phyloP scores from a whole-genome alignment of 2,888 invertebrate species.

The Dasypogon diadema region DNA sequence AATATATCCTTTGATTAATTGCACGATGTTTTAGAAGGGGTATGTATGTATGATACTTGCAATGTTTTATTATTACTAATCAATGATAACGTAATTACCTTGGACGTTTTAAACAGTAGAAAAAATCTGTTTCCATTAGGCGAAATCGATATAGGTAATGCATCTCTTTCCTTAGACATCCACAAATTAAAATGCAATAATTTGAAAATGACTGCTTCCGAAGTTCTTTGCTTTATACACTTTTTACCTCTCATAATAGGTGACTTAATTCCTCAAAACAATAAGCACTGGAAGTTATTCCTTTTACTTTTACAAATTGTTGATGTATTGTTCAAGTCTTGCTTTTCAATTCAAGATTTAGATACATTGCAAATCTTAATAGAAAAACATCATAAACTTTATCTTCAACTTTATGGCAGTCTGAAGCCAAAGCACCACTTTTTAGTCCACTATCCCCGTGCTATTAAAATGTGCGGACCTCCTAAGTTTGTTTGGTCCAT shows the following conservation, averaged over 20 bases:
- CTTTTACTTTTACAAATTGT: not conserved
- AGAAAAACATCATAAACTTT: constrained; percentile 5
- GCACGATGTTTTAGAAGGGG: constrained; percentile 54
- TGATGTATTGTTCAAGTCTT: constrained; percentile 6
- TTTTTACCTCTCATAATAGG: constrained; percentile 30
- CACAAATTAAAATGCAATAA: constrained; percentile 51
- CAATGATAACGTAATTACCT: constrained; percentile 50
- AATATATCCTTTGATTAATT: constrained; percentile 21
- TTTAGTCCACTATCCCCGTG: not conserved
- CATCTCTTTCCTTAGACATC: constrained; percentile 19
- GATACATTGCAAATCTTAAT: not conserved
- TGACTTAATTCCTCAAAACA: constrained; percentile 1
- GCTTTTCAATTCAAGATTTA: constrained; percentile 16
- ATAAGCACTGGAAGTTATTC: not conserved
- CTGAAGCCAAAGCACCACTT: constrained; percentile 26
- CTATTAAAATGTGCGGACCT: constrained; percentile 47
- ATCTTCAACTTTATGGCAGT: not conserved
- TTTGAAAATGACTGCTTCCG: constrained; percentile 57
- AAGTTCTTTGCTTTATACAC: constrained; percentile 52
- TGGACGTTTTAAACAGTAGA: constrained; percentile 52
- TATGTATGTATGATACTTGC: constrained; percentile 55
- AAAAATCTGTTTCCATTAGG: constrained; percentile 54
- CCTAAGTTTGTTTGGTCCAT: constrained; percentile 51
- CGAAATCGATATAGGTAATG: constrained; percentile 53
- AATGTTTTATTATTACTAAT: constrained; percentile 53